Percentiles rank a stretch among this genome's conserved stretches.
phyloP scores from a whole-genome alignment of 2,888 invertebrate species.

The Spodoptera exigua region DNA sequence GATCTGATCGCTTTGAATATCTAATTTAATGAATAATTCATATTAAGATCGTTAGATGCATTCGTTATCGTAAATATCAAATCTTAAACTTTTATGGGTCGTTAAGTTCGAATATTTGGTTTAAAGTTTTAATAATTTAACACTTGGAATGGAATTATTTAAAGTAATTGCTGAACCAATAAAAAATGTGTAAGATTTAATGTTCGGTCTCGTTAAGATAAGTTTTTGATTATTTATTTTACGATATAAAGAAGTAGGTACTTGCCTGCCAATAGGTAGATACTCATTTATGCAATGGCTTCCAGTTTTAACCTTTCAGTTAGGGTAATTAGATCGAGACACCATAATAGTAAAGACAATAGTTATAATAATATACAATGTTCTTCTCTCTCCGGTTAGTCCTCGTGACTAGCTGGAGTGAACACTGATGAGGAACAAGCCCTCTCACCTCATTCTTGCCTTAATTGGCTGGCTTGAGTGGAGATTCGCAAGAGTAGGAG shows the following conservation, averaged over 20 bases:
- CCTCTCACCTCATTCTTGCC: no score
- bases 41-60: slow-evolving; percentile 37
- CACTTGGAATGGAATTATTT: slow-evolving; percentile 21
- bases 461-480: no score
- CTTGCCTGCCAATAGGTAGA: no score
- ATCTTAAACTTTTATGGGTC: slow-evolving; percentile 39
- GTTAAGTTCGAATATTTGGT: slow-evolving; percentile 45
- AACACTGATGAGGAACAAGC: no score
- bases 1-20: slow-evolving; percentile 13
- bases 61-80: slow-evolving; percentile 38
- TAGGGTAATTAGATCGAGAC: neutral
- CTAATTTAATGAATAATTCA: slow-evolving; percentile 48
- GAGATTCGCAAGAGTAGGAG: no score
- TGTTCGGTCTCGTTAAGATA: slow-evolving; percentile 17
- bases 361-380: no score
- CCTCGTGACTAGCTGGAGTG: no score
- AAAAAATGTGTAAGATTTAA: slow-evolving; percentile 32
- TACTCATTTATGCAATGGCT: no score
- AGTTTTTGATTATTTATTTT: slow-evolving; percentile 4
- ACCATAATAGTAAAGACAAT: no score
- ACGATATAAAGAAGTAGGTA: neutral
- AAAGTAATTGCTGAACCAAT: slow-evolving; percentile 25
- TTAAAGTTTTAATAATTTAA: slow-evolving; percentile 31
- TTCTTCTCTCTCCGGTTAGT: no score
- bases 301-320: neutral